Percentiles rank a stretch among this genome's conserved stretches.
Conservation (phyloP, 2,888 invertebrate species). For the Caenorhabditis sp. region DNA sequence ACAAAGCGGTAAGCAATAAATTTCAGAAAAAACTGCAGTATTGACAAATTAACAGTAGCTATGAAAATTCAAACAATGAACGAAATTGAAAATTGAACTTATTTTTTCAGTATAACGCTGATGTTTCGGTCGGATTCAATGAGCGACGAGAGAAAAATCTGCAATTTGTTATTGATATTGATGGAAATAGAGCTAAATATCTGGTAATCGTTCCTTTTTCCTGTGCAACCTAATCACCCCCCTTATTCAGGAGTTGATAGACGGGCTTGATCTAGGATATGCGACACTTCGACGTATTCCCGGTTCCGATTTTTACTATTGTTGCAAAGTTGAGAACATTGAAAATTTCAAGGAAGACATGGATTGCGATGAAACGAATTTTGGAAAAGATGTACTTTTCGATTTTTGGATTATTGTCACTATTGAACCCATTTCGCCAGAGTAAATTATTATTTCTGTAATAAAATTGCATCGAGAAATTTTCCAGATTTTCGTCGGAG, state of each 20-base stretch:
- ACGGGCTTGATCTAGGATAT: conserved; percentile 4
- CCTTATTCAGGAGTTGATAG: not conserved
- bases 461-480: not conserved
- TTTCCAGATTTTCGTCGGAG: not conserved
- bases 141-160: no score
- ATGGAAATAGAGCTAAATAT: not conserved
- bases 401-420: conserved; percentile 66
- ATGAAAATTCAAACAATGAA: no score
- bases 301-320: conserved; percentile 14
- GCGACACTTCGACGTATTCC: conserved; percentile 2
- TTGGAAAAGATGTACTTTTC: conserved; percentile 15
- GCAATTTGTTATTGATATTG: no score
- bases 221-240: conserved; percentile 2
- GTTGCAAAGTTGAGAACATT: conserved; percentile 11
- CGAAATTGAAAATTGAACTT: no score
- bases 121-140: no score
- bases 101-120: no score
- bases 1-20: conserved; percentile 27
- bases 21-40: no score
- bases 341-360: conserved; percentile 6
- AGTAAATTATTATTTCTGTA: not conserved
- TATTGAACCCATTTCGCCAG: conserved; percentile 15
- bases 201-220: not conserved
- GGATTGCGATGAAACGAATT: not conserved
- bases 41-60: no score